A percentile compares a stretch with the other conserved stretches of the same genome.
Conservation (phyloP, 2,113 vertebrate genomes). For the Conger conger region DNA sequence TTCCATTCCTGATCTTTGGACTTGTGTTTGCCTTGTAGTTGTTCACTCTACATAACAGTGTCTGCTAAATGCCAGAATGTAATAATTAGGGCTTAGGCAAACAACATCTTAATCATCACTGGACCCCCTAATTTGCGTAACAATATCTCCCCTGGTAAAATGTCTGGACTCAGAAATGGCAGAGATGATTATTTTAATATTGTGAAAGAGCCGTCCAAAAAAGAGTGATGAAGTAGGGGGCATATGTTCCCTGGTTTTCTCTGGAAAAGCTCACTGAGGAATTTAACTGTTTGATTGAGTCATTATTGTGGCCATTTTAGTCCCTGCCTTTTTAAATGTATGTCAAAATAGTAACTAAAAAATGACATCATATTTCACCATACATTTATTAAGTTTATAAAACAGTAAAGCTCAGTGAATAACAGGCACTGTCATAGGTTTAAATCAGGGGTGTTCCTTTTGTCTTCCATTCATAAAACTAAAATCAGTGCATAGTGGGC, state of each 20-base stretch:
- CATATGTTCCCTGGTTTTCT: background rate
- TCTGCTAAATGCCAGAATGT: background rate
- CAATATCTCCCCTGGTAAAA: too few relatives aligned
- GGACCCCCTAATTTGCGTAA: too few relatives aligned
- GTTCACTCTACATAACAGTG: too few relatives aligned
- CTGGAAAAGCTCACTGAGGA: background rate
- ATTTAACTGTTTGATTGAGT: background rate
- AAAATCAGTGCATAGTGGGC: too few relatives aligned
- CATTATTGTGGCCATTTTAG: background rate
- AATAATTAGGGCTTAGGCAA: background rate
- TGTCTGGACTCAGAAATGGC: background rate
- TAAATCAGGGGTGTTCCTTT: background rate
- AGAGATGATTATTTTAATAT: background rate
- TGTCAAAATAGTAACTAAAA: background rate
- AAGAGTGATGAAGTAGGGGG: background rate
- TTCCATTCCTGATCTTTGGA: too few relatives aligned
- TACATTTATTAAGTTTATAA: background rate
- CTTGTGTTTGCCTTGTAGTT: too few relatives aligned
- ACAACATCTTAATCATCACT: background rate
- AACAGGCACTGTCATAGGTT: background rate
- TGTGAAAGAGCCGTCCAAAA: background rate
- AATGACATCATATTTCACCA: background rate
- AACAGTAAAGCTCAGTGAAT: background rate
- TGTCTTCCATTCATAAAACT: background rate
- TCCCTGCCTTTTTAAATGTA: background rate